phyloP scores from a whole-genome alignment of 2,113 vertebrate species.

The Guaruba guarouba region DNA sequence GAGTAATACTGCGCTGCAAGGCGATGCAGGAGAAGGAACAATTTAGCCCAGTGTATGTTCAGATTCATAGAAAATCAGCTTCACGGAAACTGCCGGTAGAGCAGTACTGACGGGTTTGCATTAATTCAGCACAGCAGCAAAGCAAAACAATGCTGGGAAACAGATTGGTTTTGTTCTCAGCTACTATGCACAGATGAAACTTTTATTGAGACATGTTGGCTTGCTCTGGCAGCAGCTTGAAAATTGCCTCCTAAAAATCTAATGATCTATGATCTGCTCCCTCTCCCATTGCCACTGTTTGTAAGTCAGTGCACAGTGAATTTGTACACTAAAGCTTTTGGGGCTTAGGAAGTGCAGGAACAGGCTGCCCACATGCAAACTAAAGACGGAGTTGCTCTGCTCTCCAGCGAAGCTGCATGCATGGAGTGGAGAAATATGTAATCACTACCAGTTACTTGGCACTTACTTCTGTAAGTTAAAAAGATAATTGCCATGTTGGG shows the following conservation, averaged over 20 bases:
- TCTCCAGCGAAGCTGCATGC: conserved; percentile 20
- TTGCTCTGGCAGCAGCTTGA: neutral
- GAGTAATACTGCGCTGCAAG: conserved; percentile 26
- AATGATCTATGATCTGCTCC: neutral
- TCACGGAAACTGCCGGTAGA: conserved; percentile 49
- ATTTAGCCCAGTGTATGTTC: conserved; percentile 31
- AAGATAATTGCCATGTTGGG: neutral
- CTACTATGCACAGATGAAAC: neutral
- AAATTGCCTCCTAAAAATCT: neutral
- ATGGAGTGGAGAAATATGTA: conserved; percentile 1
- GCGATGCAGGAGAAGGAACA: conserved; percentile 41
- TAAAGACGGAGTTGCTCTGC: neutral
- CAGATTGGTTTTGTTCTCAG: conserved; percentile 17
- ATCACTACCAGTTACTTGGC: conserved; percentile 40
- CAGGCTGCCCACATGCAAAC: neutral
- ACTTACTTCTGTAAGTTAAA: conserved; percentile 1
- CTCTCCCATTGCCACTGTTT: neutral
- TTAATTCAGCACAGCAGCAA: conserved; percentile 23
- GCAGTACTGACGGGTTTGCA: neutral
- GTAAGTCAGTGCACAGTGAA: neutral
- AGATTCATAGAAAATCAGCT: conserved; percentile 59
- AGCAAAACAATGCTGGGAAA: conserved; percentile 59
- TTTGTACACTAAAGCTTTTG: neutral
- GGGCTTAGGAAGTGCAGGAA: neutral
- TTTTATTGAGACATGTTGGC: neutral